Evolutionary conservation across 2,797 vertebrate genomes (phyloP).

Genomic region (Cephalopachus bancanus): DNA sequence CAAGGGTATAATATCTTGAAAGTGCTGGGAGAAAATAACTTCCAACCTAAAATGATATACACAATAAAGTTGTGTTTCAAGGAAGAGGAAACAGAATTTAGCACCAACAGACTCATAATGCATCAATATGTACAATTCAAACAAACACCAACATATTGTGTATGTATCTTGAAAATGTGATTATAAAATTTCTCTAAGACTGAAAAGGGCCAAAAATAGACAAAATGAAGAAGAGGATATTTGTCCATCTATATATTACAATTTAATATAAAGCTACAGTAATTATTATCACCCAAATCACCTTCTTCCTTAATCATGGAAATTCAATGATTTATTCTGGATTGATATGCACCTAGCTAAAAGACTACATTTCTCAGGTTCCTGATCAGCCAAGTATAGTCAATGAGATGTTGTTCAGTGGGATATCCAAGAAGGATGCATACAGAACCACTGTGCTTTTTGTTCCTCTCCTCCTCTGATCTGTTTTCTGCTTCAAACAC

Average conservation of each 20-base stretch:
- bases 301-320: constrained; percentile 28
- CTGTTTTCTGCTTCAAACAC: constrained; percentile 3
- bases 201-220: not conserved
- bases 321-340: constrained; percentile 33
- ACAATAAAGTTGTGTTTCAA: not conserved
- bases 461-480: not conserved
- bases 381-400: not conserved
- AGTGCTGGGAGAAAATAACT: not conserved
- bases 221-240: not conserved
- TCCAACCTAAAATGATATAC: constrained; percentile 23
- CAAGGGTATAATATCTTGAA: not conserved
- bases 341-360: not conserved
- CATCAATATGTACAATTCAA: constrained; percentile 11
- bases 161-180: not conserved
- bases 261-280: constrained; percentile 18
- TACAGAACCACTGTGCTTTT: not conserved
- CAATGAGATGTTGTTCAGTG: not conserved
- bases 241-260: constrained; percentile 4
- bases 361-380: not conserved
- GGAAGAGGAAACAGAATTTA: constrained; percentile 52
- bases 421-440: constrained; percentile 37
- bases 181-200: not conserved
- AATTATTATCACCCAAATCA: not conserved
- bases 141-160: not conserved
- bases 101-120: not conserved